Evolutionary conservation across 1,140 invertebrate species (phyloP).

Genomic region (Hycleus phaleratus): DNA sequence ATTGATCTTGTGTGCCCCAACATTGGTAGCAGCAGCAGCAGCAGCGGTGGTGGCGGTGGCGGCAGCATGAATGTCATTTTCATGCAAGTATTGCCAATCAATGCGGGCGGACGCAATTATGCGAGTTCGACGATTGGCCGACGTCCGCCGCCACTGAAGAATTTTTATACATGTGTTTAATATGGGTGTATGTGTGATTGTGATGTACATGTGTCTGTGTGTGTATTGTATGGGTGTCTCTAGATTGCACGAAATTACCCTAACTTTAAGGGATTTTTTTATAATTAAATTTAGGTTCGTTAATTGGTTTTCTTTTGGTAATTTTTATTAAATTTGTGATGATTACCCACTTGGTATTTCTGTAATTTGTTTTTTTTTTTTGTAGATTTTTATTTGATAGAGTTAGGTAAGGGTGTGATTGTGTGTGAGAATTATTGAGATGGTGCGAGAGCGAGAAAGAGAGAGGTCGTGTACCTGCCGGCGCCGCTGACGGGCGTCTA

Average conservation of each 20-base stretch:
- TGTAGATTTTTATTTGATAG: too few relatives aligned
- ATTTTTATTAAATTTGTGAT: too few relatives aligned
- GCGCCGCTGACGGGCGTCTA: constrained; percentile 3
- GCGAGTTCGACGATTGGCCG: constrained; percentile 27
- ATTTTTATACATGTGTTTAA: too few relatives aligned
- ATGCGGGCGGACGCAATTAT: constrained; percentile 32
- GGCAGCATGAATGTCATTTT: constrained; percentile 19
- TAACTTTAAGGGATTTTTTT: too few relatives aligned
- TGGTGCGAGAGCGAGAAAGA: neutral
- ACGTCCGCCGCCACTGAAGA: constrained; percentile 5
- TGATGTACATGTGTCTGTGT: too few relatives aligned
- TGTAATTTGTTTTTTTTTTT: too few relatives aligned
- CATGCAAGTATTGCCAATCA: constrained; percentile 31
- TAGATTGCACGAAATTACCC: too few relatives aligned
- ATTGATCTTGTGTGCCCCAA: constrained; percentile 19
- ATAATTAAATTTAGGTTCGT: too few relatives aligned
- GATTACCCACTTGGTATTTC: too few relatives aligned
- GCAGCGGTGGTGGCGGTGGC: neutral
- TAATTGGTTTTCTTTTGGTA: too few relatives aligned
- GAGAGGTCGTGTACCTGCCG: neutral
- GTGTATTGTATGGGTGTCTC: too few relatives aligned
- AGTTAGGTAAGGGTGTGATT: neutral
- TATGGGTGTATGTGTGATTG: too few relatives aligned
- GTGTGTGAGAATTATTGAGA: neutral
- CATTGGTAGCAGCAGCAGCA: neutral